Base-by-base conservation (phyloP, 2,888 invertebrate genomes). In the Globia sparganii region DNA sequence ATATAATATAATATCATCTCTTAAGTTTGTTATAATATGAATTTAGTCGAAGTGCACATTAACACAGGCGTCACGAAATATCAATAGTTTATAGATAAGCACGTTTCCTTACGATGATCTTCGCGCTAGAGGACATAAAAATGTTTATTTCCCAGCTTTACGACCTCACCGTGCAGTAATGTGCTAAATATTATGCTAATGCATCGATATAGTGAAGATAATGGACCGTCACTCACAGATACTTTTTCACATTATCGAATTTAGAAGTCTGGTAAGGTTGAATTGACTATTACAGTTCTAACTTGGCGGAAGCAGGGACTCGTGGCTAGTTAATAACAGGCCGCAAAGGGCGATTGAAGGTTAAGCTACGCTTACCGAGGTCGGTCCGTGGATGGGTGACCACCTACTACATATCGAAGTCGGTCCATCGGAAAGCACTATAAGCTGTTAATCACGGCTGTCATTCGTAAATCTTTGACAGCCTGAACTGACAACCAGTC, bases 81-180 rank as follows among this genome's bases (percentile, higher is more conserved):
- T 67, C 62, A 37, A 58, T 83, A 68, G 84, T 68, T 43, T 37
- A 58, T n/a, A 69, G 46, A 75, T 56, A 71, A 70, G 43, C 25
- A 4, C 31, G 18, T n/a, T 64, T 58, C 58, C 77, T 70, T 62
- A 72, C 18, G 64, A 72, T 46, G 21, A 56, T 31, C 18, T 77
- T 25, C 25, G 15, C 72, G 71, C 53, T 66, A n/a, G 46, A 56
- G 61, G 28, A 37, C 43, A 62, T 83, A 85, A 76, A 82, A 53
- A n/a, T 28, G 58, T 76, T 82, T 83, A 83, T 83, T 70, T 53
- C 11, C 61, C 34, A 15, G 1, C 8, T 67, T 85, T 75, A 81
- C 53, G 66, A 34, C 15, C 56, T 5, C 80, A 40, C 34, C 37
- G 28, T 62, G 62, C 53, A 46, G 18, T 85, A 46, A 37, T 43